Conservation (phyloP, 1,140 invertebrate genomes). For the Eumeta japonica region DNA sequence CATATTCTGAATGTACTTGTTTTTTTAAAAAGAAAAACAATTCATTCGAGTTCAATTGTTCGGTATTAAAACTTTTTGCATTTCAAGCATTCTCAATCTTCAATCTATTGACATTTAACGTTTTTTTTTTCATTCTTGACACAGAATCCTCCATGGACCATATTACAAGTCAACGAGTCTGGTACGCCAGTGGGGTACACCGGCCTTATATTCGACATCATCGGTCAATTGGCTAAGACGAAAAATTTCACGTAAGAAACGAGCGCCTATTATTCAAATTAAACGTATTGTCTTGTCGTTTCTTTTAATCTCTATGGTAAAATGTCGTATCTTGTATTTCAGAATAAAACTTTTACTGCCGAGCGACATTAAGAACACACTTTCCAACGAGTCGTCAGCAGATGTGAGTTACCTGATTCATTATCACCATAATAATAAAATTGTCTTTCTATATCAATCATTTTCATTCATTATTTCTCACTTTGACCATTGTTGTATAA, state of each 20-base stretch:
- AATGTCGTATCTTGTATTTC: constrained; percentile 17
- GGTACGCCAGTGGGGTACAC: constrained; percentile 59
- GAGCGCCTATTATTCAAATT: neutral
- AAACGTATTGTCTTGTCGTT: constrained; percentile 5
- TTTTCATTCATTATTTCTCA: neutral
- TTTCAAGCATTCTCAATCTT: too few relatives aligned
- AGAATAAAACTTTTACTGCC: constrained; percentile 35
- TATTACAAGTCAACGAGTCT: constrained; percentile 59
- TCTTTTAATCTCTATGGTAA: constrained; percentile 4
- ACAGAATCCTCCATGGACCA: constrained; percentile 86
- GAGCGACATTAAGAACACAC: constrained; percentile 22
- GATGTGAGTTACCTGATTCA: too few relatives aligned
- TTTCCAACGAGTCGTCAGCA: constrained; percentile 21
- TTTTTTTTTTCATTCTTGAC: neutral
- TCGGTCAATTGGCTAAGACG: constrained; percentile 71
- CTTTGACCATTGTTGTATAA: constrained; percentile 2
- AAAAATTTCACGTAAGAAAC: constrained; percentile 78
- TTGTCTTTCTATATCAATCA: constrained; percentile 7
- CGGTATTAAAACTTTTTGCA: too few relatives aligned
- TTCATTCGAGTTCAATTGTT: too few relatives aligned
- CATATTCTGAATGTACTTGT: too few relatives aligned
- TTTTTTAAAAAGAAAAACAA: too few relatives aligned
- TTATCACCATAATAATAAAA: too few relatives aligned
- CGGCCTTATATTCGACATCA: constrained; percentile 78
- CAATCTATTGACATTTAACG: too few relatives aligned